These are phyloP conservation scores for Scylla paramamosain DNA, from an alignment of 1,140 invertebrate genomes.

Conservation along the genomic window DNA sequence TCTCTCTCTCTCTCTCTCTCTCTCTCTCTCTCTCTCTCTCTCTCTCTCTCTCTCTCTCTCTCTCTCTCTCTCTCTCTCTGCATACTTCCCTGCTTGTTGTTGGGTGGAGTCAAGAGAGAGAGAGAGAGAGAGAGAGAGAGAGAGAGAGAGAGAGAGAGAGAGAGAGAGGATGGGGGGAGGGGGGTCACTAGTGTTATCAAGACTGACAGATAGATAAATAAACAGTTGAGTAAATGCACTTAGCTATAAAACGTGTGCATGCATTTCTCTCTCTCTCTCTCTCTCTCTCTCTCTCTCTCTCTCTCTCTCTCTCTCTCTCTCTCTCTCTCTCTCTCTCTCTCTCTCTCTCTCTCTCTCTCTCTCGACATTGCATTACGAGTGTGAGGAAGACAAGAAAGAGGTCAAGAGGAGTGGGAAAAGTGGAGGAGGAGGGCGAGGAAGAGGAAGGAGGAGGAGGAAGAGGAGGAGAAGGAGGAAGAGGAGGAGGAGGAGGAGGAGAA, in stretches of 20 bases:
- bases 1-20: too few species aligned
- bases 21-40: too few species aligned
- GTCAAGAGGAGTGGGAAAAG: not conserved
- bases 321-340: constrained; percentile 43
- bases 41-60: too few species aligned
- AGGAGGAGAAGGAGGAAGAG: not conserved
- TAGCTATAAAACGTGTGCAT: not conserved
- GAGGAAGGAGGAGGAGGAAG: not conserved
- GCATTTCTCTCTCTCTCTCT: constrained; percentile 38
- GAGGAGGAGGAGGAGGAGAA: too few species aligned
- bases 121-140: not conserved
- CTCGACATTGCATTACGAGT: not conserved
- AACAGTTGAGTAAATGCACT: too few species aligned
- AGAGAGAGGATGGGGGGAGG: not conserved
- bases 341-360: constrained; percentile 25
- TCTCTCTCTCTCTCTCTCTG: too few species aligned
- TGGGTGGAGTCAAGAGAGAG: too few species aligned
- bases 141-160: constrained; percentile 37
- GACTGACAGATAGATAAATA: not conserved
- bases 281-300: constrained; percentile 44
- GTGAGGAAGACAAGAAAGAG: not conserved
- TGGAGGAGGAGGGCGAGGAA: not conserved
- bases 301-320: not conserved
- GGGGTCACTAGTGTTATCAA: too few species aligned
- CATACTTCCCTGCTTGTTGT: too few species aligned